Base-by-base conservation (phyloP, 92 coral and sea anemone genomes). In the Chrysogorgia sp. region DNA sequence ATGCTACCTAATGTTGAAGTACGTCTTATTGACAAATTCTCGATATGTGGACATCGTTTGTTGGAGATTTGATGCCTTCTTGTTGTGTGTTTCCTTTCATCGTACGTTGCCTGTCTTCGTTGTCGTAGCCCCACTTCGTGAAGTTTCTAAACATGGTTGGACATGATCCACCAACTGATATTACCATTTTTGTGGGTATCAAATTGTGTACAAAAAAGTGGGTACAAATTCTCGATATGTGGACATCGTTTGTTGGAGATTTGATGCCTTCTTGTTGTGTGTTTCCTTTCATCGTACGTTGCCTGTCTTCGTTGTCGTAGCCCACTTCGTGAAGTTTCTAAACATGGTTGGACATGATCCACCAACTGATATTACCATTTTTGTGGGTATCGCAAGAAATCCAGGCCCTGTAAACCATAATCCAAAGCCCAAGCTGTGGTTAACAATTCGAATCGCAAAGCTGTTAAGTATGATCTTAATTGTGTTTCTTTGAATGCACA, bases 401-500 rank as follows among this genome's bases (percentile, higher is more conserved):
- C 56, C 56, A 17, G 56, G 0, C 56, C 56, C 56, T 48, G 20
- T 48, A 14, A 48, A 48, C 56, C 3, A 48, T 14, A 22, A 14
- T 48, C 56, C 56, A 48, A 48, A 48, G 15, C 56, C 20, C 15
- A 48, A 48, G 56, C 20, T 22, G 56, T 17, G 19, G 56, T 22
- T 14, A 48, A 48, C 56, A 22, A 14, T 48, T 17, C 56, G 15
- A 14, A 17, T 17, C 56, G 56, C 15, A 17, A 17, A 14, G 20
- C 15, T 48, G 15, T 48, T 17, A 48, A 48, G 15, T 14, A 17
- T 17, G 19, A 48, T 48, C 72, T 65, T 26, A 65, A 65, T 40
- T 28, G 72, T 32, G 34, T 65, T 22, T 65, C 72, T 21, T 47
- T 65, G 17, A 65, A 65, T 15, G 45, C 72, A 7, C 72, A 29